These are phyloP conservation scores for Byasa hedistus DNA, from an alignment of 2,888 invertebrate species.

Conservation along the genomic window DNA sequence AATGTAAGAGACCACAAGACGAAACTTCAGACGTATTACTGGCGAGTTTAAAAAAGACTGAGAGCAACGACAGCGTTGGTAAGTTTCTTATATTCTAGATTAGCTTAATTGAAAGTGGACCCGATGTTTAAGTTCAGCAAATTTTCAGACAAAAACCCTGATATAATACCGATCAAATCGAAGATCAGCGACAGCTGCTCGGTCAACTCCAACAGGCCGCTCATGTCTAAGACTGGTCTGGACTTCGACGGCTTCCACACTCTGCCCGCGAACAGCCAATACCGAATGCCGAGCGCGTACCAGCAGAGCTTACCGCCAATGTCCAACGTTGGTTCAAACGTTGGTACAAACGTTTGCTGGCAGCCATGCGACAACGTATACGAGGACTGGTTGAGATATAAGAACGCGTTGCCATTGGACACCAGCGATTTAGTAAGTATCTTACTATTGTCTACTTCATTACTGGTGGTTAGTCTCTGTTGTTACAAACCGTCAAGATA, in stretches of 20 bases:
- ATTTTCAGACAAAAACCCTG: slow-evolving; percentile 74
- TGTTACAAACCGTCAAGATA: too few relatives aligned
- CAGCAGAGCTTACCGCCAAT: slow-evolving; percentile 47
- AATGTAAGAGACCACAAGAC: slow-evolving; percentile 66
- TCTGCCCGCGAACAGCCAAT: slow-evolving; percentile 47
- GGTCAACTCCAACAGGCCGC: slow-evolving; percentile 64
- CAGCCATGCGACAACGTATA: slow-evolving; percentile 70
- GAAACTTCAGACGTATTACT: slow-evolving; percentile 71
- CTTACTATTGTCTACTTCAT: neutral
- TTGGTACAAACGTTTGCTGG: slow-evolving; percentile 55
- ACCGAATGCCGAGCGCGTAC: slow-evolving; percentile 53
- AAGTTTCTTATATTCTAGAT: slow-evolving; percentile 32
- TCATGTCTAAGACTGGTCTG: slow-evolving; percentile 59
- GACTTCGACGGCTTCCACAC: slow-evolving; percentile 64
- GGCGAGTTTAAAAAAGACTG: slow-evolving; percentile 69
- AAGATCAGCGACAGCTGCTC: slow-evolving; percentile 74
- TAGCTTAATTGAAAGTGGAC: neutral
- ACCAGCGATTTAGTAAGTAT: slow-evolving; percentile 23
- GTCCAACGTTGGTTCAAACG: slow-evolving; percentile 46
- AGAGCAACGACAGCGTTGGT: slow-evolving; percentile 74
- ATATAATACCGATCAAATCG: slow-evolving; percentile 72
- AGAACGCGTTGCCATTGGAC: slow-evolving; percentile 26
- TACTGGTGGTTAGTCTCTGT: too few relatives aligned
- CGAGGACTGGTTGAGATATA: slow-evolving; percentile 44
- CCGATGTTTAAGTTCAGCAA: too few relatives aligned